These are phyloP conservation scores for Varecia variegata DNA, from an alignment of 2,797 vertebrate genomes.

Conservation along the genomic window DNA sequence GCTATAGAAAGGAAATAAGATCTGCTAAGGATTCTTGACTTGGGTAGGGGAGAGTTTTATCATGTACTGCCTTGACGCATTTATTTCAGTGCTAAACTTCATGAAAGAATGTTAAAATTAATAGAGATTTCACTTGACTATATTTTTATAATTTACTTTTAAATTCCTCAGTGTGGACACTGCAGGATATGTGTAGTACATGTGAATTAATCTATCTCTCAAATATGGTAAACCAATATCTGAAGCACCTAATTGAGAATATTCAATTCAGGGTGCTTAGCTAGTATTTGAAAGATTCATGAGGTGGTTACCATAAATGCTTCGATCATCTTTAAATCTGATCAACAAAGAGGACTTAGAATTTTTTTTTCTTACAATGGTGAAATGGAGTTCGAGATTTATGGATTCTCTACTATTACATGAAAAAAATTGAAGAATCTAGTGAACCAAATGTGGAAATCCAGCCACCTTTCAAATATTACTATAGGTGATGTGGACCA, in stretches of 20 bases:
- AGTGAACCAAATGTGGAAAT: background rate
- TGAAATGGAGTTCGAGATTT: background rate
- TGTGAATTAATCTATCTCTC: background rate
- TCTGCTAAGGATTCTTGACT: background rate
- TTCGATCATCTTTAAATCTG: background rate
- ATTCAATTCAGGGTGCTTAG: background rate
- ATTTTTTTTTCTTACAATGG: background rate
- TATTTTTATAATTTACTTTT: conserved; percentile 20
- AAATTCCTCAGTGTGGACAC: background rate
- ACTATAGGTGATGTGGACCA: background rate
- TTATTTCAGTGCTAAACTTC: background rate
- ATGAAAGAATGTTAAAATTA: background rate
- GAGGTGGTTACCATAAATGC: background rate
- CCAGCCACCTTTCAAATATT: background rate
- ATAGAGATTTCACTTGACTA: background rate
- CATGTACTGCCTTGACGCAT: background rate
- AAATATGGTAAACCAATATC: background rate
- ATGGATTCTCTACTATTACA: background rate
- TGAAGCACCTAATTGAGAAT: background rate
- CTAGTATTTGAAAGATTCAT: conserved; percentile 20
- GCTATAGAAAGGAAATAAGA: background rate
- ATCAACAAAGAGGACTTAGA: background rate
- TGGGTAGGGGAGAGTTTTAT: background rate
- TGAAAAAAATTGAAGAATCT: background rate
- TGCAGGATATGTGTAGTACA: background rate